Percentiles rank a stretch among this genome's conserved stretches.
phyloP scores from a whole-genome alignment of 2,888 invertebrate species.

The Lochmaea capreae region DNA sequence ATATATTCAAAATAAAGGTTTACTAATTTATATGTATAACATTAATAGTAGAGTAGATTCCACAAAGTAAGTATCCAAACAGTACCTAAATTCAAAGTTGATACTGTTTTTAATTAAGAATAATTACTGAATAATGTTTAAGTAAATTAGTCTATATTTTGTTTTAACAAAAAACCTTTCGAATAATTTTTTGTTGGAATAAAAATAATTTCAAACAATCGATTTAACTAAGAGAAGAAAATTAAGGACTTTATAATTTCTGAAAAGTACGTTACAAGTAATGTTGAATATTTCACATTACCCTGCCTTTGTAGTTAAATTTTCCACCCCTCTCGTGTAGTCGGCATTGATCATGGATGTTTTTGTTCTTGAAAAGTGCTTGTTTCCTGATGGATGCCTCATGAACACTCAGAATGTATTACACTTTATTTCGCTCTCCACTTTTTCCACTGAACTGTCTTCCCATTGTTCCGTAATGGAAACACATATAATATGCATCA shows the following conservation, averaged over 20 bases:
- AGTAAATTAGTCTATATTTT: no score
- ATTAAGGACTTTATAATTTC: not conserved
- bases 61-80: no score
- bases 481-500: constrained; percentile 15
- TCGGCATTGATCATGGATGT: constrained; percentile 38
- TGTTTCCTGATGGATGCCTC: constrained; percentile 47
- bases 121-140: no score
- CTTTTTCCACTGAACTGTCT: constrained; percentile 42
- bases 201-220: not conserved
- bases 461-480: constrained; percentile 41
- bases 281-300: not conserved
- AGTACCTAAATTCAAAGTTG: no score
- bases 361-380: constrained; percentile 49
- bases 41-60: no score
- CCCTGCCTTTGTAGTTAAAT: constrained; percentile 2
- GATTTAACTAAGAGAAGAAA: not conserved
- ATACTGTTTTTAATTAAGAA: no score
- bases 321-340: constrained; percentile 30
- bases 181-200: not conserved
- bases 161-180: not conserved
- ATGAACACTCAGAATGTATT: constrained; percentile 33
- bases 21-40: no score
- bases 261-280: not conserved
- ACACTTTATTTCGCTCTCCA: constrained; percentile 39
- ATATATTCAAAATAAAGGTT: no score